A percentile compares a stretch with the other conserved stretches of the same genome.
phyloP scores from a whole-genome alignment of 2,888 invertebrate species.

The Sphinx pinastri region DNA sequence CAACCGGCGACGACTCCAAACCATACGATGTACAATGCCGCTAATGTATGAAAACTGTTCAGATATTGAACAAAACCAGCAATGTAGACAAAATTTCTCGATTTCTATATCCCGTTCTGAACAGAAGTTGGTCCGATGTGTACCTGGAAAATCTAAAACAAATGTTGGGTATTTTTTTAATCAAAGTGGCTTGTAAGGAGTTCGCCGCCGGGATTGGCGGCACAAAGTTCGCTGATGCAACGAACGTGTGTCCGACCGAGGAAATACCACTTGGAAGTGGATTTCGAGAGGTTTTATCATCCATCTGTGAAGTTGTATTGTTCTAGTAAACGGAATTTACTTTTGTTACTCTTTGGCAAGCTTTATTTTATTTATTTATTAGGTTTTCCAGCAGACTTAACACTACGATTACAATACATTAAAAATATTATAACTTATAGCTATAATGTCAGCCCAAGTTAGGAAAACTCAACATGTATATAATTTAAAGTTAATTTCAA shows the following conservation, averaged over 20 bases:
- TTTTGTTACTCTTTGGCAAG: slow-evolving; percentile 4
- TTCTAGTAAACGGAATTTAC: slow-evolving; percentile 7
- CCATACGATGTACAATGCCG: slow-evolving; percentile 13
- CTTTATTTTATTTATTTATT: too few relatives aligned
- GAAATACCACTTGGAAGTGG: slow-evolving; percentile 75
- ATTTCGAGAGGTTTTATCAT: slow-evolving; percentile 31
- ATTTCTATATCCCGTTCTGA: background rate
- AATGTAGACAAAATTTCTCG: background rate
- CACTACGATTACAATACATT: too few relatives aligned
- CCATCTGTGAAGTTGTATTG: background rate
- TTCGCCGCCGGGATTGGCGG: slow-evolving; percentile 70
- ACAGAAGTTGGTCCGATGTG: slow-evolving; percentile 12
- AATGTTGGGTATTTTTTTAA: background rate
- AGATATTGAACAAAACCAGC: background rate
- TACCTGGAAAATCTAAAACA: slow-evolving; percentile 3
- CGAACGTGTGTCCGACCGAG: slow-evolving; percentile 61
- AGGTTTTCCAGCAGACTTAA: too few relatives aligned
- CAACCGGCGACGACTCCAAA: slow-evolving; percentile 12
- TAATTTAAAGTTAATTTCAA: too few relatives aligned
- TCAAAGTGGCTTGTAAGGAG: slow-evolving; percentile 34
- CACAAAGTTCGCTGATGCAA: slow-evolving; percentile 68
- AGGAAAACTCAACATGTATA: too few relatives aligned
- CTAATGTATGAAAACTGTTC: background rate
- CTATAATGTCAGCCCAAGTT: too few relatives aligned
- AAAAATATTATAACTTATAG: too few relatives aligned